A percentile compares a stretch with the other conserved stretches of the same genome.
Evolutionary conservation across 2,113 vertebrate species (phyloP).

Genomic region (Halcyon senegalensis): DNA sequence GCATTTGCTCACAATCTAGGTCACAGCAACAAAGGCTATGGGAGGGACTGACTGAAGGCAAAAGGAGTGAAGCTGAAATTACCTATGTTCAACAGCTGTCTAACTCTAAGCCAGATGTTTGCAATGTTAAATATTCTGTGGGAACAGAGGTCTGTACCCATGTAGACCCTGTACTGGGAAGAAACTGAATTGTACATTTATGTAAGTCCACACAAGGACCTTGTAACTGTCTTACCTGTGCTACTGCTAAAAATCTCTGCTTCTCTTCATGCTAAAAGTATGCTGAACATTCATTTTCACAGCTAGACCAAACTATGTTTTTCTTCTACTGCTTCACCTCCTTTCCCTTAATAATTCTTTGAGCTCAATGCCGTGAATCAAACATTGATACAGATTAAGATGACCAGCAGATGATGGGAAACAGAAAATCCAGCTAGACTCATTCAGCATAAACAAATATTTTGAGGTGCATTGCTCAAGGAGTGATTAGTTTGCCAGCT

Average conservation of each 20-base stretch:
- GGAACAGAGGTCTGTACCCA: background rate
- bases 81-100: conserved; percentile 32
- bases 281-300: background rate
- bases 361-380: background rate
- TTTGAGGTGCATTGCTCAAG: conserved; percentile 12
- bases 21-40: conserved; percentile 42
- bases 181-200: background rate
- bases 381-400: background rate
- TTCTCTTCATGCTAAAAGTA: background rate
- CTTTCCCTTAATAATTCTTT: background rate
- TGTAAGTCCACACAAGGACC: background rate
- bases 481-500: conserved; percentile 48
- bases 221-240: background rate
- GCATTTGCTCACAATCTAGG: conserved; percentile 61
- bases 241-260: background rate
- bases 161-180: background rate
- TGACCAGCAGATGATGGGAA: background rate
- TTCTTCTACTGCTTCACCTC: background rate
- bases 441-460: conserved; percentile 12
- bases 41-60: conserved; percentile 8
- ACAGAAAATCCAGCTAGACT: conserved; percentile 26
- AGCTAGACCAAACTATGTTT: background rate
- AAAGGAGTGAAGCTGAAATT: conserved; percentile 18
- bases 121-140: background rate
- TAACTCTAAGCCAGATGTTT: background rate